Conservation (phyloP, 2,797 vertebrate genomes). For the Euthynnus affinis region DNA sequence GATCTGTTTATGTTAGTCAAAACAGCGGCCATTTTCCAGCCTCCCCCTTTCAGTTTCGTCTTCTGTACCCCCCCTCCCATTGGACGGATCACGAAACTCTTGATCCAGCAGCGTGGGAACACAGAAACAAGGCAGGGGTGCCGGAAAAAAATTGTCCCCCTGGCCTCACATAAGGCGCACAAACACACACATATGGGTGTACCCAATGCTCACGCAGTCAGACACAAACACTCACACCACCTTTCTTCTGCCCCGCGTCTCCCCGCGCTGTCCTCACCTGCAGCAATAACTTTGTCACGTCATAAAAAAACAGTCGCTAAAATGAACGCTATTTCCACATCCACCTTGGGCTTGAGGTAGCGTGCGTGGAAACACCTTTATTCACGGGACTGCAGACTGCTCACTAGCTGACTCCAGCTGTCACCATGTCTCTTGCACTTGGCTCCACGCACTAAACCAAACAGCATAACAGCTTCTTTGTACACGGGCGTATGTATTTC, state of each 20-base stretch:
- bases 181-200: constrained; percentile 8
- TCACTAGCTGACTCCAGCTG: constrained; percentile 32
- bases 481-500: constrained; percentile 42
- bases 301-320: constrained; percentile 72
- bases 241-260: constrained; percentile 13
- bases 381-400: background rate
- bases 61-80: constrained; percentile 34
- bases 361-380: constrained; percentile 51
- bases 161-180: constrained; percentile 19
- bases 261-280: constrained; percentile 76
- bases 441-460: constrained; percentile 32
- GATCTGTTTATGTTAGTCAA: constrained; percentile 77
- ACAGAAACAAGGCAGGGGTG: constrained; percentile 33
- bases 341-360: constrained; percentile 37
- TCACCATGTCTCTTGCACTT: constrained; percentile 47
- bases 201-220: background rate
- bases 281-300: constrained; percentile 79
- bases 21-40: constrained; percentile 68
- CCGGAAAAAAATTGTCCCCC: background rate
- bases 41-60: constrained; percentile 25
- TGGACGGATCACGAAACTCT: constrained; percentile 55
- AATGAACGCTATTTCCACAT: constrained; percentile 62
- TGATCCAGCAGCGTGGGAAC: constrained; percentile 67
- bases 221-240: constrained; percentile 25
- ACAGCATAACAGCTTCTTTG: constrained; percentile 60